Conservation (phyloP, 2,888 invertebrate genomes). For the Polyommatus iphigenia region DNA sequence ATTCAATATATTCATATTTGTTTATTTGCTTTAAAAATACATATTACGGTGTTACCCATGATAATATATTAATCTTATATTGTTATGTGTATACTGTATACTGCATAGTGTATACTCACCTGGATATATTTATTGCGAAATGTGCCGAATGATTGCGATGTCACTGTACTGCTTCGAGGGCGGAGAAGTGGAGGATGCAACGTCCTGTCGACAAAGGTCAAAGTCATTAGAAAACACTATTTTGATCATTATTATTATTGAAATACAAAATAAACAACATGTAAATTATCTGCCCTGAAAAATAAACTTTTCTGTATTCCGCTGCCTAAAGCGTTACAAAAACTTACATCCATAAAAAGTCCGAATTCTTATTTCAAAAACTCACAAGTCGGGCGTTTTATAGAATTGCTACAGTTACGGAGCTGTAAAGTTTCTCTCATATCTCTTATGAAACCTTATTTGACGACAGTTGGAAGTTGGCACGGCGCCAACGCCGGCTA, state of each 20-base stretch:
- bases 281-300: background rate
- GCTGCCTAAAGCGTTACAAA: background rate
- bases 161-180: background rate
- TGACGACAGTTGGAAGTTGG: slow-evolving; percentile 35
- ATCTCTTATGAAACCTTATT: slow-evolving; percentile 34
- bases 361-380: background rate
- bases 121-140: slow-evolving; percentile 29
- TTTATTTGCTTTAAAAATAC: too few species aligned
- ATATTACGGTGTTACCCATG: too few species aligned
- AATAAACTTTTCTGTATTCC: background rate
- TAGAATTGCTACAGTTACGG: slow-evolving; percentile 7
- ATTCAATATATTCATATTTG: too few species aligned
- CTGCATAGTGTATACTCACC: background rate
- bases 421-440: slow-evolving; percentile 10
- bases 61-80: too few species aligned
- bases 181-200: slow-evolving; percentile 8
- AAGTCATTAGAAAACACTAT: background rate
- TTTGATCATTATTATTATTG: too few species aligned
- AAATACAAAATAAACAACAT: too few species aligned
- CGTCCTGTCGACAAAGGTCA: background rate
- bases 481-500: slow-evolving; percentile 34
- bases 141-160: slow-evolving; percentile 20
- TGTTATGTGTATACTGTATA: background rate
- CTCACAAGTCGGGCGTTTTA: background rate
- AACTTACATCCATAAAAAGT: background rate